Evolutionary conservation across 2,888 invertebrate genomes (phyloP).

Genomic region (Athalia cordata): DNA sequence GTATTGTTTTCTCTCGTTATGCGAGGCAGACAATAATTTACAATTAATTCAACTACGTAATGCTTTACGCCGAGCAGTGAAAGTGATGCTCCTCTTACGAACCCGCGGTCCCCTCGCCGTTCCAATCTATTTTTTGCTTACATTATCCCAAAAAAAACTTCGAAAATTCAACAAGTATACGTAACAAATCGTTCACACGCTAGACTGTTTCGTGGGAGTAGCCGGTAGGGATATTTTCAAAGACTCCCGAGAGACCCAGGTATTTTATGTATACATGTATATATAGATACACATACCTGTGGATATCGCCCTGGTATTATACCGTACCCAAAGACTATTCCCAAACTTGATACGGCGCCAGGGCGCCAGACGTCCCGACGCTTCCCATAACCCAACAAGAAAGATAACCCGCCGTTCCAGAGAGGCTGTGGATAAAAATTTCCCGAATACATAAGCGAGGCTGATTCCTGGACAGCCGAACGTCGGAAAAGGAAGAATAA

Average conservation of each 20-base stretch:
- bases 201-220: not conserved
- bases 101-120: not conserved
- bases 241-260: too few species aligned
- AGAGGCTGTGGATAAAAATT: not conserved
- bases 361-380: not conserved
- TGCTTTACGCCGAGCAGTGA: slow-evolving; percentile 29
- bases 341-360: slow-evolving; percentile 6
- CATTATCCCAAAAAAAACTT: not conserved
- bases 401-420: too few species aligned
- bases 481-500: not conserved
- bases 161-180: slow-evolving; percentile 3
- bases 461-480: too few species aligned
- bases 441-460: not conserved
- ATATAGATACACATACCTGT: too few species aligned
- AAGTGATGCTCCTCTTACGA: slow-evolving; percentile 15
- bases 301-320: too few species aligned
- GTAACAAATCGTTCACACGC: not conserved
- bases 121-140: too few species aligned
- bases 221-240: too few species aligned
- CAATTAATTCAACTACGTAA: slow-evolving; percentile 32
- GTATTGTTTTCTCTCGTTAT: slow-evolving; percentile 40
- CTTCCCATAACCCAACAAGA: too few species aligned
- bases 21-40: slow-evolving; percentile 29
- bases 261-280: not conserved
- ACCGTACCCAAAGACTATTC: not conserved